These are phyloP conservation scores for Misgurnus anguillicaudatus DNA, from an alignment of 2,113 vertebrate genomes.

Conservation along the genomic window DNA sequence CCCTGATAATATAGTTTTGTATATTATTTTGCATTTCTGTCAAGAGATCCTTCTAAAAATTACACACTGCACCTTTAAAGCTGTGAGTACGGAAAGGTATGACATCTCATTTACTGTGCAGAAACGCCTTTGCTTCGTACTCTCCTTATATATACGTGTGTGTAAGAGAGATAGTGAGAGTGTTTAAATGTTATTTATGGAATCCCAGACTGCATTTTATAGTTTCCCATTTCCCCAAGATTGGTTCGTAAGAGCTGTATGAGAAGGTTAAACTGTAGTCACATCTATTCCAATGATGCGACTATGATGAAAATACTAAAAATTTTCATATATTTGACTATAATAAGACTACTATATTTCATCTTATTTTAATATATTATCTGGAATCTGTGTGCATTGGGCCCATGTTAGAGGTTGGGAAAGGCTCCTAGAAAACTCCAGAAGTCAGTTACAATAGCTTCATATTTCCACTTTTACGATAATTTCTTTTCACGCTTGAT, in stretches of 20 bases:
- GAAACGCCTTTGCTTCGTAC: constrained; percentile 19
- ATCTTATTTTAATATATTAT: neutral
- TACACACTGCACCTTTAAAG: too few relatives aligned
- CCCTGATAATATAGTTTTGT: too few relatives aligned
- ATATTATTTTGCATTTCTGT: too few relatives aligned
- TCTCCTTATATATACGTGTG: neutral
- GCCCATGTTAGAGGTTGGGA: neutral
- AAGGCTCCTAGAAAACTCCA: neutral
- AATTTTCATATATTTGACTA: neutral
- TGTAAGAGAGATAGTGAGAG: neutral
- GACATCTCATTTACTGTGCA: constrained; percentile 37
- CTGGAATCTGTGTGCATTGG: neutral
- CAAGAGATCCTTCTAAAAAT: too few relatives aligned
- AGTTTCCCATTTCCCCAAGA: constrained; percentile 5
- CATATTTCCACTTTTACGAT: neutral
- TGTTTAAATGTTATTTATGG: neutral
- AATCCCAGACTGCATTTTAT: constrained; percentile 18
- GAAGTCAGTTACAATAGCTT: neutral
- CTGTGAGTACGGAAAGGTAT: constrained; percentile 13
- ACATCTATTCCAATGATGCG: neutral
- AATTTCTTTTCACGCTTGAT: constrained; percentile 16
- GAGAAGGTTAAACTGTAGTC: neutral
- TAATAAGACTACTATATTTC: neutral
- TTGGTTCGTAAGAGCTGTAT: neutral
- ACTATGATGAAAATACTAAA: neutral